These are phyloP conservation scores for Gymnogyps californianus DNA, from an alignment of 2,113 vertebrate species.

Conservation along the genomic window DNA sequence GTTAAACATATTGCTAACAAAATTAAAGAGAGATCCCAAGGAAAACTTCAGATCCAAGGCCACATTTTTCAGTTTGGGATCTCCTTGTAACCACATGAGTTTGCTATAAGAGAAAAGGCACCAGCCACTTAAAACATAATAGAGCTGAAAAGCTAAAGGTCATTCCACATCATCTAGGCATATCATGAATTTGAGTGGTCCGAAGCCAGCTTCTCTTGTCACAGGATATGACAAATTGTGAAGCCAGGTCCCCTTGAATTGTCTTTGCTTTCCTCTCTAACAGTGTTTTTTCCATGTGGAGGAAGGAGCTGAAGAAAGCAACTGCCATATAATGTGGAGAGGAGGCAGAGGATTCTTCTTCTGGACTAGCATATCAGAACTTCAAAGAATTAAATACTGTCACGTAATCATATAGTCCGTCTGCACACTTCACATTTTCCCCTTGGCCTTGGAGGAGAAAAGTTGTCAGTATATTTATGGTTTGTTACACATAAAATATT, in stretches of 20 bases:
- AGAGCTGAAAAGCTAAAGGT: background rate
- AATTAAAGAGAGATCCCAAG: background rate
- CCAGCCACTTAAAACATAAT: background rate
- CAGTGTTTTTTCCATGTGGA: background rate
- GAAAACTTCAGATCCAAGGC: background rate
- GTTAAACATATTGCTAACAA: background rate
- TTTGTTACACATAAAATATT: conserved; percentile 6
- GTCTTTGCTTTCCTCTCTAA: background rate
- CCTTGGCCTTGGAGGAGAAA: background rate
- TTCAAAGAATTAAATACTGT: background rate
- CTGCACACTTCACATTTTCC: background rate
- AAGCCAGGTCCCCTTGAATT: background rate
- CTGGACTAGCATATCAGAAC: background rate
- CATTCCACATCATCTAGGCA: background rate
- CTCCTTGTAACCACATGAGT: background rate
- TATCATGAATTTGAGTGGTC: background rate
- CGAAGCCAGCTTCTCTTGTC: background rate
- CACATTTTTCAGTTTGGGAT: background rate
- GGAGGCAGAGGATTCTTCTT: background rate
- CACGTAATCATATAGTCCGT: background rate
- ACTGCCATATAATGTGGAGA: background rate
- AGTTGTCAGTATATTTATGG: background rate
- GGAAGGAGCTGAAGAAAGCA: background rate
- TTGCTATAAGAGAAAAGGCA: background rate
- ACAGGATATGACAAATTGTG: background rate